Conservation (phyloP, 2,888 invertebrate genomes). For the Sepiola atlantica region DNA sequence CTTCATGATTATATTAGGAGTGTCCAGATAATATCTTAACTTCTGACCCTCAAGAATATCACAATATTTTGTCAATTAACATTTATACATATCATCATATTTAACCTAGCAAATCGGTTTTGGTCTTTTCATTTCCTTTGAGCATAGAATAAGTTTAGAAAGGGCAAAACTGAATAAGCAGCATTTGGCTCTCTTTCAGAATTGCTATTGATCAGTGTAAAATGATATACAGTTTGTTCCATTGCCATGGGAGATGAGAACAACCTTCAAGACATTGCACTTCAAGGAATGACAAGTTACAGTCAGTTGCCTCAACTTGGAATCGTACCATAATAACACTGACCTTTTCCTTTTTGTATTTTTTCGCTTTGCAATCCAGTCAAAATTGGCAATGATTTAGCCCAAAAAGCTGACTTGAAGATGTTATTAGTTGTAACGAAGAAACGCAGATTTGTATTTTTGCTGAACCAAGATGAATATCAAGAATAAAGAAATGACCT, state of each 20-base stretch:
- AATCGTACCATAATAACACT: not conserved
- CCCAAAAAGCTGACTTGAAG: not conserved
- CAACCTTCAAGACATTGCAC: not conserved
- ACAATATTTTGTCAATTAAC: no score
- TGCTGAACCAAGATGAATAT: not conserved
- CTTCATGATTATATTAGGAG: no score
- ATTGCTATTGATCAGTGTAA: not conserved
- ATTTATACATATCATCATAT: no score
- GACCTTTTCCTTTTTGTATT: not conserved
- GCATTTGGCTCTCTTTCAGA: not conserved
- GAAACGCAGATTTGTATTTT: not conserved
- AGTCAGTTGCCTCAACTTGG: not conserved
- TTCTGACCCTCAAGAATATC: no score
- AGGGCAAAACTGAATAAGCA: not conserved
- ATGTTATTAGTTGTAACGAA: not conserved
- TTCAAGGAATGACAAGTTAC: not conserved
- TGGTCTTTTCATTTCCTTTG: not conserved
- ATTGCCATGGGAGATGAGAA: conserved; percentile 32
- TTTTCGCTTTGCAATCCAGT: not conserved
- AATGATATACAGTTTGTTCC: not conserved
- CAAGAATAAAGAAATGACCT: not conserved
- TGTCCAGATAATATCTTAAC: no score
- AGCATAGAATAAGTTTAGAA: not conserved
- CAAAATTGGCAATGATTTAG: not conserved
- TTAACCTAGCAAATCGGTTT: not conserved